Evolutionary conservation across 1,140 invertebrate genomes (phyloP), one percentile per base, ranked within the genome.

Genomic region (Antheraea mylitta): DNA sequence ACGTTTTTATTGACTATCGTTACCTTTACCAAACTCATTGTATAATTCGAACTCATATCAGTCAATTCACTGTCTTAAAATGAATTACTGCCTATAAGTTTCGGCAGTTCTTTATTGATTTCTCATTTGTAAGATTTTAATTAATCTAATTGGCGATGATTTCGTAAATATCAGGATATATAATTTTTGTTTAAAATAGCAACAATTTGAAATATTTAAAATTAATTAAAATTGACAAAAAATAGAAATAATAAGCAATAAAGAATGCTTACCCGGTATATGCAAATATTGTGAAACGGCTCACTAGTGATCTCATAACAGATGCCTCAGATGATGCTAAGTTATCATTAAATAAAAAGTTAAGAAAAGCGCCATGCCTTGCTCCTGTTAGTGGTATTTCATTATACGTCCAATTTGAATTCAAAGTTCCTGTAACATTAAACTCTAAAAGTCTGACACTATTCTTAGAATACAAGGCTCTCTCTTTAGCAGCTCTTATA

Each of bases 301-400:
- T 73, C 7, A 82, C 64, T 6, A 90, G 48, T 0, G 79, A 70
- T 1, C 59, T 38, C 64, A 67, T 80, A 0, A 81, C 72, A 13
- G 36, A 58, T 8, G 36, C 64, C 53, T 86, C 84, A 10, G n/a
- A 60, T 0, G 53, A 36, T 45, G 45, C 75, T 38, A 87, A 63
- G 75, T 87, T 83, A 30, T 74, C 82, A 59, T 83, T 76, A 63
- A 91, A 87, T 13, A 91, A 58, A 66, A 81, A 90, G 63, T 86
- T 86, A 5, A 90, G 71, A 7, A 89, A 72, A 38, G 61, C 76
- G 11, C 87, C 86, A 61, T 91, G 89, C 45, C 69, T 73, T 3
- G 79, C 85, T 11, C 87, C 89, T 11, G 66, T 81, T 30, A 89
- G 11, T 7, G 80, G 85, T 53, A 91, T 85, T 37, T 80, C 75